A percentile compares a stretch with the other conserved stretches of the same genome.
These are phyloP conservation scores for Luscinia megarhynchos DNA, from an alignment of 2,797 vertebrate species.

Conservation along the genomic window DNA sequence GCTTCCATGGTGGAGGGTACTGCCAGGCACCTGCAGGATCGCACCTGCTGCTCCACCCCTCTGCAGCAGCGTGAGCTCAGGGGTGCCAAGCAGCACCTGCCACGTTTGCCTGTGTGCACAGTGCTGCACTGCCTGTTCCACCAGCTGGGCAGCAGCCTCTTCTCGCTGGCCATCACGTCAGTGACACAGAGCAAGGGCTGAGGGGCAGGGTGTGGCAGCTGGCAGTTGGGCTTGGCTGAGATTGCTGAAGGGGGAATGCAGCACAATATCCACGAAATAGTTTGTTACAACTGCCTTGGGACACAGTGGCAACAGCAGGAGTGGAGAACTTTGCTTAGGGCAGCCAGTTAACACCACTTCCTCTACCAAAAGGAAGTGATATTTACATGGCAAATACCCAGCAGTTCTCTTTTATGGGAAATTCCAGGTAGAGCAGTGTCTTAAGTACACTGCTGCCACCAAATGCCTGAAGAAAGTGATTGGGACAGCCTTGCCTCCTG, in stretches of 20 bases:
- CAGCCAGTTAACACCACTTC: not conserved
- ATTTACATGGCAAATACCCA: not conserved
- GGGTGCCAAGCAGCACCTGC: not conserved
- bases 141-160: not conserved
- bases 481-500: not conserved
- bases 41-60: not conserved
- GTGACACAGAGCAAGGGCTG: not conserved
- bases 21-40: not conserved
- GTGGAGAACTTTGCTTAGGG: not conserved
- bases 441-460: not conserved
- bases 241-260: not conserved
- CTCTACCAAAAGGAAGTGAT: not conserved
- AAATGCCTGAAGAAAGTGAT: not conserved
- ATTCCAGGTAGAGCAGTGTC: not conserved
- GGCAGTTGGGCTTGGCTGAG: not conserved
- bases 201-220: not conserved
- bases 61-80: not conserved
- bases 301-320: rapidly evolving
- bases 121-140: not conserved
- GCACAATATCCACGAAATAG: not conserved
- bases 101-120: rapidly evolving
- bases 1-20: not conserved
- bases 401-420: not conserved
- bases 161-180: rapidly evolving
- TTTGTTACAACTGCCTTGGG: not conserved